Evolutionary conservation across 2,797 vertebrate species (phyloP).

Genomic region (Mastacembelus armatus): DNA sequence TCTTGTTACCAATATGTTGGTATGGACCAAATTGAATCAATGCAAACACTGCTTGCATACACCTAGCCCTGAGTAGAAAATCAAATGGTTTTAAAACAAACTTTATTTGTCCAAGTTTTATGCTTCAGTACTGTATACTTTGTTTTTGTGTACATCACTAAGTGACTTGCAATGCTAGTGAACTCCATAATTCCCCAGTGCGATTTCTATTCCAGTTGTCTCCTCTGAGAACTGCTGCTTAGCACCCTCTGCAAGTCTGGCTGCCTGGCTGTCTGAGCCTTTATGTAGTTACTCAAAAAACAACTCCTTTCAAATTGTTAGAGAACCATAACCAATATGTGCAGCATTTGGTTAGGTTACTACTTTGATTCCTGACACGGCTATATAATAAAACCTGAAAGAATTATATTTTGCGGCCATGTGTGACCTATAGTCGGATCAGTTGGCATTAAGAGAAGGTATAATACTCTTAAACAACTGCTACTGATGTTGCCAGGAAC

Average conservation of each 20-base stretch:
- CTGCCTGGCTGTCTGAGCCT: constrained; percentile 42
- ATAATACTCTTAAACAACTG: background rate
- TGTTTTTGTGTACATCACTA: constrained; percentile 40
- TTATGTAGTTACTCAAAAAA: constrained; percentile 59
- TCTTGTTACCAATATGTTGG: background rate
- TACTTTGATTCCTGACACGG: background rate
- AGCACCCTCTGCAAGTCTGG: constrained; percentile 73
- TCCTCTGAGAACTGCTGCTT: constrained; percentile 81
- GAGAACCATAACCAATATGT: constrained; percentile 2
- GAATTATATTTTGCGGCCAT: background rate
- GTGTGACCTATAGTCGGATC: background rate
- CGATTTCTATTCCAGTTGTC: constrained; percentile 70
- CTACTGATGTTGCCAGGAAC: background rate
- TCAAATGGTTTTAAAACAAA: background rate
- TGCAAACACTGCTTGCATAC: background rate
- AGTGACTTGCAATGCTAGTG: constrained; percentile 42
- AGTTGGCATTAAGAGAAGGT: background rate
- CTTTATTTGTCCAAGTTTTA: background rate
- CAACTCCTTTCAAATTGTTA: constrained; percentile 19
- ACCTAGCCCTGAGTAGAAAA: background rate
- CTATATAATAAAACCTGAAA: background rate
- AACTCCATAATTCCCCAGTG: constrained; percentile 66
- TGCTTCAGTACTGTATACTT: background rate
- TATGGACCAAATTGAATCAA: background rate
- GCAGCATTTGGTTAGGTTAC: background rate